These are phyloP conservation scores for Proisotoma minuta DNA, from an alignment of 2,888 invertebrate species.

Conservation along the genomic window DNA sequence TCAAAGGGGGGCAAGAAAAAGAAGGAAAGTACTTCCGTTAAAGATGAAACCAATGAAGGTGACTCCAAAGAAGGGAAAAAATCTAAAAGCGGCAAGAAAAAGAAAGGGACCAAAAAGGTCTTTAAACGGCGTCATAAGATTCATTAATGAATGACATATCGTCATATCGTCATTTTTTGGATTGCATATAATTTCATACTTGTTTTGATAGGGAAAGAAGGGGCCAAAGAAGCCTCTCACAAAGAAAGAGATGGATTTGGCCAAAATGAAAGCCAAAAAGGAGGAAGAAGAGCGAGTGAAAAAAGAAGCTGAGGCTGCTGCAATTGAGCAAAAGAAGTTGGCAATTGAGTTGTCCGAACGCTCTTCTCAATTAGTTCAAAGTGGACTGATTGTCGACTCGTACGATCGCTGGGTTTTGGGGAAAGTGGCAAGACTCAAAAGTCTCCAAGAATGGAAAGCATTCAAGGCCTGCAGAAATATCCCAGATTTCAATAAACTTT, in stretches of 20 bases:
- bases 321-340: constrained; percentile 17
- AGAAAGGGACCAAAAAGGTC: not conserved
- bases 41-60: no score
- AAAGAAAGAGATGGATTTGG: constrained; percentile 36
- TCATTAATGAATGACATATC: no score
- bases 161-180: no score
- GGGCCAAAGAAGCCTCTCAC: constrained; percentile 13
- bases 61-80: no score
- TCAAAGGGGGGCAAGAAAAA: no score
- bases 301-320: constrained; percentile 26
- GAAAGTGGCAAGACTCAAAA: constrained; percentile 18
- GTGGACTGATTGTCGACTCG: constrained; percentile 30
- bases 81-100: no score
- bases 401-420: constrained; percentile 38
- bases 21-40: no score
- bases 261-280: constrained; percentile 26
- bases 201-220: constrained; percentile 15
- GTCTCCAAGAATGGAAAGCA: constrained; percentile 32
- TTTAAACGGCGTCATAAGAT: no score
- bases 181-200: no score
- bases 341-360: constrained; percentile 24
- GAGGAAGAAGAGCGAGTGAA: constrained; percentile 30
- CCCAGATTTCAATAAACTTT: constrained; percentile 38
- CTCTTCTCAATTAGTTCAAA: constrained; percentile 28
- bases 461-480: constrained; percentile 38